phyloP scores from a whole-genome alignment of 1,140 invertebrate genomes.

The Lysiphlebus fabarum region DNA sequence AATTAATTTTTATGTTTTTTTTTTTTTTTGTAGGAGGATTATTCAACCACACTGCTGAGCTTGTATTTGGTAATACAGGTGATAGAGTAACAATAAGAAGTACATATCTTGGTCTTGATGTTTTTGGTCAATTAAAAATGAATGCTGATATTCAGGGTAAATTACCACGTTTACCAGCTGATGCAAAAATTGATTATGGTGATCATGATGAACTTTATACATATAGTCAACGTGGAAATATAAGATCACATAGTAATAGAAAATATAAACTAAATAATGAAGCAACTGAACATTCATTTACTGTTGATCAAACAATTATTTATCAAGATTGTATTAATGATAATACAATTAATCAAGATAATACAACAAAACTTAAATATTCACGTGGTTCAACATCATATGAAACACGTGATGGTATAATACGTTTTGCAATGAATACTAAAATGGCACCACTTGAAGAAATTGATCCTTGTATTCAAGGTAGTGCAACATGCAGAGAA shows the following conservation, averaged over 20 bases:
- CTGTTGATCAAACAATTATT: slow-evolving; percentile 59
- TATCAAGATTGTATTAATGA: slow-evolving; percentile 60
- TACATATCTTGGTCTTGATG: slow-evolving; percentile 81
- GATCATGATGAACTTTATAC: slow-evolving; percentile 84
- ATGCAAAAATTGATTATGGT: slow-evolving; percentile 66
- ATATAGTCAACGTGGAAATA: slow-evolving; percentile 51
- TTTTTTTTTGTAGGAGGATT: slow-evolving; percentile 64
- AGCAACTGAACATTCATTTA: slow-evolving; percentile 43
- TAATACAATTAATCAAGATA: slow-evolving; percentile 44
- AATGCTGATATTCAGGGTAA: slow-evolving; percentile 75
- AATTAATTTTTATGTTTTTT: no score
- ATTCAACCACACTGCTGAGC: slow-evolving; percentile 76
- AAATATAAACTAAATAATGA: slow-evolving; percentile 36
- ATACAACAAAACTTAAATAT: slow-evolving; percentile 65
- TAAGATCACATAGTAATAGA: slow-evolving; percentile 41
- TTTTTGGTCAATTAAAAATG: slow-evolving; percentile 82
- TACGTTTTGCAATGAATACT: slow-evolving; percentile 80
- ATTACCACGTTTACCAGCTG: slow-evolving; percentile 65
- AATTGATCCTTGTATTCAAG: slow-evolving; percentile 80
- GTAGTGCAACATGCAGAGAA: slow-evolving; percentile 67
- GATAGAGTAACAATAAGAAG: slow-evolving; percentile 73
- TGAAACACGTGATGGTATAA: slow-evolving; percentile 73
- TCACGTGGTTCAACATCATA: slow-evolving; percentile 78
- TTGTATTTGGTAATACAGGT: slow-evolving; percentile 69
- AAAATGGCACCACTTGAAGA: slow-evolving; percentile 70